Evolutionary conservation across 1,140 invertebrate species (phyloP), one percentile per base, ranked within the genome.

Genomic region (Gonioctena quinquepunctata): DNA sequence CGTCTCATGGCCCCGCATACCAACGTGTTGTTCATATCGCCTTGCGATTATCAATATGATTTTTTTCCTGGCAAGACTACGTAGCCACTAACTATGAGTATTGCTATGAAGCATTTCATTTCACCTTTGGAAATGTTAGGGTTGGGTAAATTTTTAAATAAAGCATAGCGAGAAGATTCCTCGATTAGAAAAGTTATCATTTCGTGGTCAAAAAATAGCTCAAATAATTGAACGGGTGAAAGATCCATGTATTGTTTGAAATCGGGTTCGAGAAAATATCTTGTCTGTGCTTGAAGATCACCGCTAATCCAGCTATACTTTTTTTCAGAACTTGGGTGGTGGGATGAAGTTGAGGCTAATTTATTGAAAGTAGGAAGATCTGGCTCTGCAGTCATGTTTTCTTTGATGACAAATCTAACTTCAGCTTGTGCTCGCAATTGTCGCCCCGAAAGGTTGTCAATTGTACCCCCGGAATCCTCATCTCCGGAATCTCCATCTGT

Each of bases 11-110:
- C 59, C 52, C 76, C 71, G 27, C 54, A 50, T 49, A 80, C 76
- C 61, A 78, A 60, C 69, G 59, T 27, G 62, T 81, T 77, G 49
- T 74, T 72, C 71, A 80, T 66, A 66, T 80, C 80, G 71, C 74
- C 76, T 72, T 76, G 73, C 33, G 72, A 69, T 69, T 76, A 73
- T 79, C 80, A 81, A 65, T 81, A 81, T 68, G 61, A 28, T 68
- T 70, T 67, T 76, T 80, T 76, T 54, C 61, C 60, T 54, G 77
- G 79, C n/a, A n/a, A n/a, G n/a, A n/a, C n/a, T n/a, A n/a, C n/a
- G n/a, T n/a, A n/a, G n/a, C n/a, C n/a, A n/a, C n/a, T n/a, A n/a
- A n/a, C n/a, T n/a, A n/a, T n/a, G n/a, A n/a, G n/a, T n/a, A n/a
- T n/a, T n/a, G n/a, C n/a, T n/a, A n/a, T n/a, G n/a, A n/a, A n/a